A percentile compares a stretch with the other conserved stretches of the same genome.
phyloP scores from a whole-genome alignment of 2,113 vertebrate genomes.

The Myrmecobius fasciatus region DNA sequence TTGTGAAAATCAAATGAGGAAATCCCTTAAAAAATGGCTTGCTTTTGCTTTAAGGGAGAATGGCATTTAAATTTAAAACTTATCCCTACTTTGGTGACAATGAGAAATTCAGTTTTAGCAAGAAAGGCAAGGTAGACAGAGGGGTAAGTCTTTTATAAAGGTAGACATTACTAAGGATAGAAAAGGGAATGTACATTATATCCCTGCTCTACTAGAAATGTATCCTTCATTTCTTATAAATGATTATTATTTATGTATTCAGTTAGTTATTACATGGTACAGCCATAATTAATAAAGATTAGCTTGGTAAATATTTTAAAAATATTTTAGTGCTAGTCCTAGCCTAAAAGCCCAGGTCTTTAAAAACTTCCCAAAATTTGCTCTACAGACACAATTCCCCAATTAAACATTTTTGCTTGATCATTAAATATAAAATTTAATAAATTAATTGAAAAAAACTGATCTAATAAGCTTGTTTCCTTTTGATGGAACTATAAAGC shows the following conservation, averaged over 20 bases:
- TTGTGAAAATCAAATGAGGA: background rate
- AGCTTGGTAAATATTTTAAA: background rate
- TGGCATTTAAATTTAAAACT: background rate
- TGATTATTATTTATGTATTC: background rate
- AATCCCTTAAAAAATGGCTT: background rate
- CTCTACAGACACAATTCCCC: background rate
- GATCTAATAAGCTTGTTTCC: background rate
- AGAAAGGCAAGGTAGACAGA: background rate
- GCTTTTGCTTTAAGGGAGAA: background rate
- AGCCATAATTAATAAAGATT: background rate
- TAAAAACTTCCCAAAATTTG: background rate
- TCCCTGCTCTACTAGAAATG: background rate
- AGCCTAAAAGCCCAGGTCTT: background rate
- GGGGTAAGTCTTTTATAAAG: background rate
- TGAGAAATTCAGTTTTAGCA: background rate
- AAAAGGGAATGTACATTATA: background rate
- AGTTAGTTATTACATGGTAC: background rate
- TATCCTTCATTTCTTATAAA: background rate
- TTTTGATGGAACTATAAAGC: constrained; percentile 42
- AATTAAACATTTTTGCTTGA: background rate
- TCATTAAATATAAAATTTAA: background rate
- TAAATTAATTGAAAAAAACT: constrained; percentile 29
- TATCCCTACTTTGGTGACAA: background rate
- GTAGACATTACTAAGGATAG: background rate
- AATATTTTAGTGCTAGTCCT: no score